phyloP scores from a whole-genome alignment of 2,888 invertebrate species.

The Ectobius pallidus region DNA sequence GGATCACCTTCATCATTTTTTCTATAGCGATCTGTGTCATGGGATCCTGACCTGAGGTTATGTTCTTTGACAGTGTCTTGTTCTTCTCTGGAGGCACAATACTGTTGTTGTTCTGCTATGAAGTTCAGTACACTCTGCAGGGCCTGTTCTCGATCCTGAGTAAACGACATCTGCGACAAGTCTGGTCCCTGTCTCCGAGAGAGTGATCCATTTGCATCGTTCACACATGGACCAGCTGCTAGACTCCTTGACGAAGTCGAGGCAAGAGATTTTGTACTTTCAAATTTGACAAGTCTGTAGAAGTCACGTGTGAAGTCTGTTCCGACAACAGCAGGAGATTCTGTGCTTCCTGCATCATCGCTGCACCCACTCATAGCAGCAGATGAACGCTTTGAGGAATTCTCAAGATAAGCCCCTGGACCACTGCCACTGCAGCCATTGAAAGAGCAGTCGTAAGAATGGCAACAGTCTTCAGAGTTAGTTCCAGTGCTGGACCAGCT shows the following conservation, averaged over 20 bases:
- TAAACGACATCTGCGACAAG: not conserved
- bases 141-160: conserved; percentile 69
- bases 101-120: conserved; percentile 78
- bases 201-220: not conserved
- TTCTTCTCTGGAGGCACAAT: conserved; percentile 66
- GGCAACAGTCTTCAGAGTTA: conserved; percentile 42
- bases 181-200: conserved; percentile 32
- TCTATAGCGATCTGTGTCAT: not conserved
- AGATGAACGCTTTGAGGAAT: conserved; percentile 71
- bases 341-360: conserved; percentile 58
- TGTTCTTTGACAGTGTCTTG: conserved; percentile 52
- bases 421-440: conserved; percentile 49
- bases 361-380: conserved; percentile 69
- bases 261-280: conserved; percentile 78
- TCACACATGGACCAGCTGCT: conserved; percentile 54
- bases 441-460: conserved; percentile 43
- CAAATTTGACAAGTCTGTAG: conserved; percentile 80
- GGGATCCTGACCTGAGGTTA: not conserved
- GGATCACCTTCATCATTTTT: not conserved
- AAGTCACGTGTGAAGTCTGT: conserved; percentile 81
- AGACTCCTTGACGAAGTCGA: conserved; percentile 73
- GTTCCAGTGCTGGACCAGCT: conserved; percentile 65
- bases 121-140: conserved; percentile 76
- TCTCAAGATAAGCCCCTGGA: not conserved
- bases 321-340: conserved; percentile 63